Conservation (phyloP, 2,888 invertebrate species). For the Masnerella sp. region DNA sequence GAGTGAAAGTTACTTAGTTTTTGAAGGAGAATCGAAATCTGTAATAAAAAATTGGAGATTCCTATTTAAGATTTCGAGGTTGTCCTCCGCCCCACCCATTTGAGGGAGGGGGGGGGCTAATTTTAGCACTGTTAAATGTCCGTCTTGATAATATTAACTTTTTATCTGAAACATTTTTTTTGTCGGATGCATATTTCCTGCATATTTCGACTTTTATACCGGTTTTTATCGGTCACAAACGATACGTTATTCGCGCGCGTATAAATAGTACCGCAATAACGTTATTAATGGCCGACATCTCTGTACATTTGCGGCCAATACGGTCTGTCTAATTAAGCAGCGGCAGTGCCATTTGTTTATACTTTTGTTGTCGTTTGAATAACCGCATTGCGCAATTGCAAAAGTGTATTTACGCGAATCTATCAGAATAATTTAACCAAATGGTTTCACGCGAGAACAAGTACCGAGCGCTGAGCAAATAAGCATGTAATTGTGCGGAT, state of each 20-base stretch:
- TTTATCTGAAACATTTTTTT: too few species aligned
- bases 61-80: too few species aligned
- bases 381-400: conserved; percentile 50
- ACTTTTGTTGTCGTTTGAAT: conserved; percentile 59
- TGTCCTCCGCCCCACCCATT: too few species aligned
- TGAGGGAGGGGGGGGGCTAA: too few species aligned
- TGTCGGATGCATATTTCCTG: too few species aligned
- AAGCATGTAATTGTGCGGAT: conserved; percentile 54
- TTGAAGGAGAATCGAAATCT: too few species aligned
- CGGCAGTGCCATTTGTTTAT: conserved; percentile 62
- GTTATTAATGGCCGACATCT: conserved; percentile 61
- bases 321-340: conserved; percentile 60
- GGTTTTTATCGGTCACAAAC: conserved; percentile 17
- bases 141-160: too few species aligned
- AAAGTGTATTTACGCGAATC: conserved; percentile 54
- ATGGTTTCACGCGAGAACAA: conserved; percentile 62
- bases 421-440: conserved; percentile 63
- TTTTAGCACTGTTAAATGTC: too few species aligned
- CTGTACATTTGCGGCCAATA: conserved; percentile 56
- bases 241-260: conserved; percentile 21
- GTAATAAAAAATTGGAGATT: too few species aligned
- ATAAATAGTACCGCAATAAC: conserved; percentile 63
- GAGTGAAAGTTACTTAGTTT: too few species aligned
- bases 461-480: conserved; percentile 55
- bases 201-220: too few species aligned